Evolutionary conservation across 2,113 vertebrate species (phyloP), one percentile per base, ranked within the genome.

Genomic region (Nerophis lumbriciformis): DNA sequence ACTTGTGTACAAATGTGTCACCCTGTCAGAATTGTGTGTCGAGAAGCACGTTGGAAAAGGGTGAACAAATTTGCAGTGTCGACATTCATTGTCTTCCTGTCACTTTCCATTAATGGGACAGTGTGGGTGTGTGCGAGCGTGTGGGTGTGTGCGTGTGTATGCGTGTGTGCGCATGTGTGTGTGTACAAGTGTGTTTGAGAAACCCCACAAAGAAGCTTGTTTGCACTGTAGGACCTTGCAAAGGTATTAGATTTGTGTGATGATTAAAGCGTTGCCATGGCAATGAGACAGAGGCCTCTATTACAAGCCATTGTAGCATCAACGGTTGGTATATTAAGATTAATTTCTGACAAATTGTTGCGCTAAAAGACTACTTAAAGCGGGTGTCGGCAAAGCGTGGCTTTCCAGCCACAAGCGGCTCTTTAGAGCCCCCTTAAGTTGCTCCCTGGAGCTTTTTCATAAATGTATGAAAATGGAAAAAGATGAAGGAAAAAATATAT

Each of bases 151-250:
- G 19, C 19, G 19, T 1, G 19, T 19, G 47, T 59, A 39, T 50
- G 11, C 1, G 28, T 28, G 28, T 28, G 28, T 28, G 28, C 28
- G 28, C 4, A 0, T 16, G 0, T 35, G 48, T 28, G 28, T 28
- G 28, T 28, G 28, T 28, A 28, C 28, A 28, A 3, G 2, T 16
- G 0, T 35, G 48, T 37, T 48, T 28, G 59, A 44, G 37, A 63
- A 53, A 51, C 61, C 5, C 6, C 48, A 28, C 8, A 59, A 2
- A 12, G 14, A 6, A 53, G 15, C 44, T 13, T 57, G 16, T 64
- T 50, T 8, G 39, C 42, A 38, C 39, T 48, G 53, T 66, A 60
- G 59, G 75, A 63, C 59, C 48, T 50, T n/a, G 42, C 9, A 7
- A 45, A 45, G 10, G 42, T 45, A 12, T 45, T 9, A 4, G 42